Conservation (phyloP, 2,113 vertebrate species). For the Sinosuthora webbiana region DNA sequence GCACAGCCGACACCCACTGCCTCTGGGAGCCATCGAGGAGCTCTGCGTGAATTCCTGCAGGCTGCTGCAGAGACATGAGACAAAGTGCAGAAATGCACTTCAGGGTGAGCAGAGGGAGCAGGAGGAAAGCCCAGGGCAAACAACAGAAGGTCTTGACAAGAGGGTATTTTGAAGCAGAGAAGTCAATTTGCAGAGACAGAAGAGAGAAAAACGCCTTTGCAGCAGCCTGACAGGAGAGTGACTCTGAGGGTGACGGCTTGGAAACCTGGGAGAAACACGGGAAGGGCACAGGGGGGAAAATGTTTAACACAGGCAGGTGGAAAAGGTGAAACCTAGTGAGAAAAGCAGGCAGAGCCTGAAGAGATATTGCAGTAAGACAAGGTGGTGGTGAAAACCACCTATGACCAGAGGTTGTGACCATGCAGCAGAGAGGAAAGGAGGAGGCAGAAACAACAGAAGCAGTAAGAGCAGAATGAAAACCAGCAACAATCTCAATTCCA, state of each 20-base stretch:
- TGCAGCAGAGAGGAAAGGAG: neutral
- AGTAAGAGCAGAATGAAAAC: neutral
- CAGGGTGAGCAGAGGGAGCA: neutral
- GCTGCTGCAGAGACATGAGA: neutral
- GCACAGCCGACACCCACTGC: neutral
- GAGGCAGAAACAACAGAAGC: neutral
- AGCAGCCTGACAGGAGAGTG: neutral
- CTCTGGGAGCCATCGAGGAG: neutral
- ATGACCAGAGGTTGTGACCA: neutral
- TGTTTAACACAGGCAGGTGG: neutral
- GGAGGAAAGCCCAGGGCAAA: neutral
- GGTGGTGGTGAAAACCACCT: neutral
- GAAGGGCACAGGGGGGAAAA: neutral
- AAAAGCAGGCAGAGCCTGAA: neutral
- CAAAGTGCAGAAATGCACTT: neutral
- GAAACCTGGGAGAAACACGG: neutral
- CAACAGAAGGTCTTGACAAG: neutral
- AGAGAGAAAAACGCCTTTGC: neutral
- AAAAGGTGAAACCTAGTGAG: accelerated
- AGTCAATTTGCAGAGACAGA: neutral
- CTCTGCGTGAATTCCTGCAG: neutral
- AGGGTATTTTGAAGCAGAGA: neutral
- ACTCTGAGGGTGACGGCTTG: neutral
- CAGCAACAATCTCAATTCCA: neutral
- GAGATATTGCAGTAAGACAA: neutral